A percentile compares a stretch with the other conserved stretches of the same genome.
phyloP scores from a whole-genome alignment of 2,888 invertebrate genomes.

The Lobophora halterata region DNA sequence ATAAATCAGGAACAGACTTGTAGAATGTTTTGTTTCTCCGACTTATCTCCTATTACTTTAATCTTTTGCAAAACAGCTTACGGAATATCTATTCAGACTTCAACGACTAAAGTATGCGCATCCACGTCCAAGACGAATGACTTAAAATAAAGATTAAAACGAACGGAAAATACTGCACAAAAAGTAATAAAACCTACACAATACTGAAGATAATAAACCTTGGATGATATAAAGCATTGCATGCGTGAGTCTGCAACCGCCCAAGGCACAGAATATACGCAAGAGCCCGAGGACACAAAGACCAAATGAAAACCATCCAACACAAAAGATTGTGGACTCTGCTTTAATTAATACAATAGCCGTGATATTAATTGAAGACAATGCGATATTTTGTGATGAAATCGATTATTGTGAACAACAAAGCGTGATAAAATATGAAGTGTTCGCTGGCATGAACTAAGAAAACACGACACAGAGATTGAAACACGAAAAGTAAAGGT shows the following conservation, averaged over 20 bases:
- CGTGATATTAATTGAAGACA: conserved; percentile 26
- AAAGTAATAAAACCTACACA: conserved; percentile 25
- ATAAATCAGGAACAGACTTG: no score
- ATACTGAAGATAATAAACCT: conserved; percentile 28
- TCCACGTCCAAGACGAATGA: conserved; percentile 7
- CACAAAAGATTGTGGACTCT: conserved; percentile 27
- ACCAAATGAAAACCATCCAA: conserved; percentile 23
- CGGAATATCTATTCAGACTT: no score
- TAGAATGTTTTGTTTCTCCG: no score
- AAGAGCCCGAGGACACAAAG: conserved; percentile 38
- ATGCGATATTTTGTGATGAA: conserved; percentile 19
- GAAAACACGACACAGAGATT: no score
- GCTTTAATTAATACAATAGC: conserved; percentile 30
- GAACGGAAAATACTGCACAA: conserved; percentile 9
- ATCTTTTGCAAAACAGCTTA: no score
- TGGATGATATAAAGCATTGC: conserved; percentile 27
- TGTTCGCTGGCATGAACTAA: no score
- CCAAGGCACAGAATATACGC: conserved; percentile 17
- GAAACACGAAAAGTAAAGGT: no score
- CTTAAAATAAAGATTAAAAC: conserved; percentile 11
- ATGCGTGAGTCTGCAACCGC: conserved; percentile 28
- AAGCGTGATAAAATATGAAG: conserved; percentile 3
- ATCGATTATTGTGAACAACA: conserved; percentile 14
- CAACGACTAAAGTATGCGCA: conserved; percentile 2
- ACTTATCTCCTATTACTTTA: no score